Percentiles rank a stretch among this genome's conserved stretches.
These are phyloP conservation scores for Mystacornis crossleyi DNA, from an alignment of 2,113 vertebrate species.

Conservation along the genomic window DNA sequence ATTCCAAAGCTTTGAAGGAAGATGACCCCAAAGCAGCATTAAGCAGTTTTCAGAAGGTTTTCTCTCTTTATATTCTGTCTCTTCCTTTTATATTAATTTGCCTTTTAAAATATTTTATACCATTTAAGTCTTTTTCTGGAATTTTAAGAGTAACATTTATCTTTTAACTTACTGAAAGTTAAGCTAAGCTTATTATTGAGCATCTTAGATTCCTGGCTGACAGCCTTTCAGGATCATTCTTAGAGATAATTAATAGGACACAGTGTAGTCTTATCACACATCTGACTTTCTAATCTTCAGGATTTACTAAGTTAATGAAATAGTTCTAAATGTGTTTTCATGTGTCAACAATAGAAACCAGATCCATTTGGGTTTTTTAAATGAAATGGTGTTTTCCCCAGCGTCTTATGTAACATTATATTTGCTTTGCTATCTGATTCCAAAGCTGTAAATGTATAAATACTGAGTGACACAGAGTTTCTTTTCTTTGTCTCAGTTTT, in stretches of 20 bases:
- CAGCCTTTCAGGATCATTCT: neutral
- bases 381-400: neutral
- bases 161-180: neutral
- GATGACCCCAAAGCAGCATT: conserved; percentile 98
- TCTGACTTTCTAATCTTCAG: neutral
- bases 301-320: neutral
- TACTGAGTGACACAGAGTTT: neutral
- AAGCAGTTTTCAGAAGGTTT: conserved; percentile 98
- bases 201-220: neutral
- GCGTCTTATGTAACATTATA: neutral
- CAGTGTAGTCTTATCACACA: neutral
- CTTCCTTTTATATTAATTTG: neutral
- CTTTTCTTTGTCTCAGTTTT: neutral
- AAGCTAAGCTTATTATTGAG: neutral
- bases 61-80: neutral
- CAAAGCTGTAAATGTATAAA: neutral
- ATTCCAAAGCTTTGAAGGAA: conserved; percentile 99
- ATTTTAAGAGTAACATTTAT: neutral
- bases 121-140: neutral
- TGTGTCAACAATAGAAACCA: neutral
- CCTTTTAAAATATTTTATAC: neutral
- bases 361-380: neutral
- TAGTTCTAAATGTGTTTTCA: neutral
- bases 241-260: neutral
- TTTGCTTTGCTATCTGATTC: neutral